Base-by-base conservation (phyloP, 2,797 vertebrate genomes). In the Sebastes vulpes region DNA sequence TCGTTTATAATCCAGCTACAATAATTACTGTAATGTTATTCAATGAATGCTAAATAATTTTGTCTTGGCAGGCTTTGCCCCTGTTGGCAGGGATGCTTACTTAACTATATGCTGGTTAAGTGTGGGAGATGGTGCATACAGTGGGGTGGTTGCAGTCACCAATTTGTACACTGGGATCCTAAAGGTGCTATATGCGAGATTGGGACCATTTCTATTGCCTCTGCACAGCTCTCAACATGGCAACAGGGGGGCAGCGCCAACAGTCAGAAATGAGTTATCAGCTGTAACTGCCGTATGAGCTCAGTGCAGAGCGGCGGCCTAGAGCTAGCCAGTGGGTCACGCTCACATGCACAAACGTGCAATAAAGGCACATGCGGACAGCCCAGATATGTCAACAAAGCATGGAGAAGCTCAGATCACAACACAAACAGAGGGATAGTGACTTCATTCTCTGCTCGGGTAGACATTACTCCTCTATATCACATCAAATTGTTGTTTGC, bases 1-100 rank as follows among this genome's bases (percentile, higher is more conserved):
- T 63, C 14, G 1, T 89, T 89, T 73, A 78, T 80, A 76, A 84
- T 79, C 61, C 23, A 65, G 72, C 71, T 79, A 35, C 64, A 82
- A 66, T 72, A 80, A 91, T 87, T 67, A 69, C 75, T 25, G 3
- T n/a, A 21, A 58, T 38, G 46, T 84, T 78, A 83, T 82, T 87
- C 56, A 82, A 46, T 78, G 59, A 83, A 74, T n/a, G 68, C 18
- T 67, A 61, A 77, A 72, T 86, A 3, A 67, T 63, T 72, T 81
- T 69, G 56, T 28, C 53, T 71, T 74, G 67, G 66, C 63, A 66
- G 20, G 8, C 35, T 52, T 57, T 4, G 23, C 14, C 28, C 16
- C 16, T 56, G 35, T 69, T 86, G 77, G 67, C 69, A 82, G 35
- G 25, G 76, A 86, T 29, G 57, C 50, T 75, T 7, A 56, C 58